A percentile compares a stretch with the other conserved stretches of the same genome.
phyloP scores from a whole-genome alignment of 2,888 invertebrate species.

The Lasioglossum figueresi region DNA sequence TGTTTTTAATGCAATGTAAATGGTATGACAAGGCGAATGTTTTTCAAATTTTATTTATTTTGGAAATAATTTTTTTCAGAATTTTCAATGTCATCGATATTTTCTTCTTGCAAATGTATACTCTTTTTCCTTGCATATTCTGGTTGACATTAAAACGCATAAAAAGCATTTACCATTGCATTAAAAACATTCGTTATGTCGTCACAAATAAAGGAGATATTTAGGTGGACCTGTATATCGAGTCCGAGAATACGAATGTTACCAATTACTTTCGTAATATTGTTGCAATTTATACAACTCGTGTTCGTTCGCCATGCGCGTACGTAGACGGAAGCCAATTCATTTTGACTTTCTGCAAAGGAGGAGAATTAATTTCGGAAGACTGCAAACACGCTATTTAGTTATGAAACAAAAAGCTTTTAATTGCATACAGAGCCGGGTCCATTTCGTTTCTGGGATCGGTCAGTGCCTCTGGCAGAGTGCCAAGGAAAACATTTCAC shows the following conservation, averaged over 20 bases:
- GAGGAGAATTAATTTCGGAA: neutral
- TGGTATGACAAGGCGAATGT: too few relatives aligned
- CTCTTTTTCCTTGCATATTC: too few relatives aligned
- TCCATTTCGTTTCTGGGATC: constrained; percentile 18
- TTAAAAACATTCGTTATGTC: too few relatives aligned
- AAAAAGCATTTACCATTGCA: too few relatives aligned
- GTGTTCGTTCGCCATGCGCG: neutral
- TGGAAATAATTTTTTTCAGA: too few relatives aligned
- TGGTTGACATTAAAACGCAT: too few relatives aligned
- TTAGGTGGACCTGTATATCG: too few relatives aligned
- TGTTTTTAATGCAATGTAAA: too few relatives aligned
- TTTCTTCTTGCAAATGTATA: too few relatives aligned
- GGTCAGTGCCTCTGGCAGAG: neutral
- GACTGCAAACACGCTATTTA: neutral
- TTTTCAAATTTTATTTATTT: too few relatives aligned
- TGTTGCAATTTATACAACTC: neutral
- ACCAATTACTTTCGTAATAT: neutral
- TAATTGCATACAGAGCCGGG: neutral
- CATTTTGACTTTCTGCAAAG: neutral
- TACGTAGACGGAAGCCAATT: neutral
- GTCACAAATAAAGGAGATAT: too few relatives aligned
- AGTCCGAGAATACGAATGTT: neutral
- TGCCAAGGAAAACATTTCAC: constrained; percentile 36
- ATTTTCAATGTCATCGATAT: too few relatives aligned
- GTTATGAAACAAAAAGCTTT: neutral